Conservation (phyloP, 2,113 vertebrate genomes). For the Narcine bancroftii region DNA sequence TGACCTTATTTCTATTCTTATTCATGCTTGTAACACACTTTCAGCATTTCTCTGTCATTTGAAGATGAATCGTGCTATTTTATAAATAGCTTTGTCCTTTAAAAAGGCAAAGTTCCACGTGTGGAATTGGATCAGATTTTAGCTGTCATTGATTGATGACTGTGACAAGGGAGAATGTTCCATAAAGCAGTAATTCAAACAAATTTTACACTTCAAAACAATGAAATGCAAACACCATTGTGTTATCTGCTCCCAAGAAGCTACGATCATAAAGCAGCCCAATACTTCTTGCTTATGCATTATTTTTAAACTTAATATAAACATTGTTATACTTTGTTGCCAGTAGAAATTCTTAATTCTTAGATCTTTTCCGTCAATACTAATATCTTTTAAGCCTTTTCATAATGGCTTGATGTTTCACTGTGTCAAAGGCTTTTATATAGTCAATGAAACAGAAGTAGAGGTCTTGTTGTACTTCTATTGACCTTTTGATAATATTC, state of each 20-base stretch:
- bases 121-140: background rate
- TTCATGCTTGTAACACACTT: background rate
- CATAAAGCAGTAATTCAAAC: background rate
- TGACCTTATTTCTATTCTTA: background rate
- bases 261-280: background rate
- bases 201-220: background rate
- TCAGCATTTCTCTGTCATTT: background rate
- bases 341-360: no score
- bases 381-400: no score
- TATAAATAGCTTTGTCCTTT: background rate
- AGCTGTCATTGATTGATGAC: background rate
- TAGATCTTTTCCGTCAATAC: no score
- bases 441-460: no score
- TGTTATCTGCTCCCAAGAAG: background rate
- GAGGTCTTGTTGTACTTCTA: no score
- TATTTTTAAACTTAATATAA: no score
- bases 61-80: background rate
- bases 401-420: no score
- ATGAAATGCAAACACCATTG: background rate
- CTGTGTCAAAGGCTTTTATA: no score
- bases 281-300: background rate
- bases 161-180: conserved; percentile 14
- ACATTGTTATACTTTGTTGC: no score
- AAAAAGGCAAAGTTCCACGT: background rate
- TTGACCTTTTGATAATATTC: no score